phyloP scores from a whole-genome alignment of 37 sponge, comb jelly and placozoan genomes.

The Ianthella basta region DNA sequence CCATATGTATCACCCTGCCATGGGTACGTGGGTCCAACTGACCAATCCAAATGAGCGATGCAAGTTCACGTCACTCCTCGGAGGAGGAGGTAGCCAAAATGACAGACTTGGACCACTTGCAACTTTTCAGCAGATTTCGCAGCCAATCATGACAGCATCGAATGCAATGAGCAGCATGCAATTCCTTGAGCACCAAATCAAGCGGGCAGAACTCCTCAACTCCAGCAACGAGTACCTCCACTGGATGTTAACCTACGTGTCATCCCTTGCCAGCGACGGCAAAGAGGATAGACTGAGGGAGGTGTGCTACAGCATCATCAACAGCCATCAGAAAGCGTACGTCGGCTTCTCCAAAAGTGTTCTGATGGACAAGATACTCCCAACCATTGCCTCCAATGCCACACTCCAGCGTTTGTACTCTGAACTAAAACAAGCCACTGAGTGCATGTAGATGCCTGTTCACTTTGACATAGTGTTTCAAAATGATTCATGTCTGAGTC shows the following conservation, averaged over 20 bases:
- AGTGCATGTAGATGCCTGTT: slow-evolving; percentile 11
- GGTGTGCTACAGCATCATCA: slow-evolving; percentile 47
- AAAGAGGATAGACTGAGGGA: slow-evolving; percentile 60
- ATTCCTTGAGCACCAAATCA: slow-evolving; percentile 68
- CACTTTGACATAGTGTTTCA: too few species aligned
- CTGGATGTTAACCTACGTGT: slow-evolving; percentile 73
- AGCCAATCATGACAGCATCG: background rate
- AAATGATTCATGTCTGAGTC: too few species aligned
- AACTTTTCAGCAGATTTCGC: background rate
- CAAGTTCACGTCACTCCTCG: slow-evolving; percentile 5
- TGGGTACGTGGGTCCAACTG: slow-evolving; percentile 61
- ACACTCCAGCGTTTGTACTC: slow-evolving; percentile 75
- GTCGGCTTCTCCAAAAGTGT: slow-evolving; percentile 47
- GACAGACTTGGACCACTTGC: slow-evolving; percentile 25
- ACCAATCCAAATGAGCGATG: slow-evolving; percentile 26
- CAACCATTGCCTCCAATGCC: slow-evolving; percentile 55
- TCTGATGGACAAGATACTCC: slow-evolving; percentile 55
- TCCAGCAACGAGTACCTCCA: slow-evolving; percentile 70
- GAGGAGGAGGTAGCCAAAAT: background rate
- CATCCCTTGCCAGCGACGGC: slow-evolving; percentile 57
- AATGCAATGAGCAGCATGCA: slow-evolving; percentile 2
- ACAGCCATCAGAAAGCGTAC: slow-evolving; percentile 17
- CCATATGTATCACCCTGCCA: slow-evolving; percentile 42
- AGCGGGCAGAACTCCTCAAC: slow-evolving; percentile 27
- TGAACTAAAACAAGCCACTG: slow-evolving; percentile 67